A percentile compares a stretch with the other conserved stretches of the same genome.
Evolutionary conservation across 2,797 vertebrate genomes (phyloP).

Genomic region (Brachymystax lenok): DNA sequence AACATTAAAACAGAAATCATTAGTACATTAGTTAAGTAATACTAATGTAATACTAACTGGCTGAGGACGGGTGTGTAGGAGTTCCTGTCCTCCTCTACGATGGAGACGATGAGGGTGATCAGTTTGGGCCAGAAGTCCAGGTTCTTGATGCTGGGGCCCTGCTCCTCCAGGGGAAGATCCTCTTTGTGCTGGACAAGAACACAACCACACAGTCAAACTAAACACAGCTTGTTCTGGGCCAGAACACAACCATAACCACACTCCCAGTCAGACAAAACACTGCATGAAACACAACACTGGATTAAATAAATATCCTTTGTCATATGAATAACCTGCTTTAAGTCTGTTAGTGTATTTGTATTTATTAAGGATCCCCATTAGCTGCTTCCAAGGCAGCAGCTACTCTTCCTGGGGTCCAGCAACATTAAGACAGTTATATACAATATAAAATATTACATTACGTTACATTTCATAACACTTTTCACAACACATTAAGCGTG

Average conservation of each 20-base stretch:
- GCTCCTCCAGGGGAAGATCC: slow-evolving; percentile 89
- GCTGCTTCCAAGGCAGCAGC: too few relatives aligned
- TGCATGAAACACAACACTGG: neutral
- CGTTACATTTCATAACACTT: too few relatives aligned
- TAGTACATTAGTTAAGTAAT: too few relatives aligned
- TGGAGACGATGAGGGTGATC: slow-evolving; percentile 97
- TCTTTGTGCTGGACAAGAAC: slow-evolving; percentile 79
- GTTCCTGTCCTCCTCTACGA: slow-evolving; percentile 97
- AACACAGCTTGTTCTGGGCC: neutral
- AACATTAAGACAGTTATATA: too few relatives aligned
- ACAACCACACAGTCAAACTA: too few relatives aligned
- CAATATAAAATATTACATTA: too few relatives aligned
- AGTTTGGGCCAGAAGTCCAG: slow-evolving; percentile 99
- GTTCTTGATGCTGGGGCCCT: slow-evolving; percentile 94
- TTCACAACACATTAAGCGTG: too few relatives aligned
- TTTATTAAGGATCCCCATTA: too few relatives aligned
- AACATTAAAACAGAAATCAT: too few relatives aligned
- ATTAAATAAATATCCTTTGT: neutral
- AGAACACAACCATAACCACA: slow-evolving; percentile 15
- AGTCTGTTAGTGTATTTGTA: neutral
- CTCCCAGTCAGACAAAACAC: neutral
- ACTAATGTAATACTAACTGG: slow-evolving; percentile 82
- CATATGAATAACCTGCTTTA: neutral
- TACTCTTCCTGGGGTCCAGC: too few relatives aligned
- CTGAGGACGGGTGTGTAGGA: slow-evolving; percentile 94